Evolutionary conservation across 1,140 invertebrate genomes (phyloP).

Genomic region (Brachionus sp.): DNA sequence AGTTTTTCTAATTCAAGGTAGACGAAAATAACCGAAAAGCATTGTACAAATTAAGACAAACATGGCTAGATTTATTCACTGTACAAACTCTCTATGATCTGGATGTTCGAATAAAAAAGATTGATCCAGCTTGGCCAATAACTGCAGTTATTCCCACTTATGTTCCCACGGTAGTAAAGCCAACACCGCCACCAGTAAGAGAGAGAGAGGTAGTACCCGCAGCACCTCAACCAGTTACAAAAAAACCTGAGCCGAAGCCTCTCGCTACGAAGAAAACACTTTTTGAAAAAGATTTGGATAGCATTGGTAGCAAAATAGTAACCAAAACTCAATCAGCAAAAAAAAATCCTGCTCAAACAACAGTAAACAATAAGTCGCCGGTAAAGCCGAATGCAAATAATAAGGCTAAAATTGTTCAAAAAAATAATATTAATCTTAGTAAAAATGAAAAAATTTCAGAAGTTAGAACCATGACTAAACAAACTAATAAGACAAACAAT

Average conservation of each 20-base stretch:
- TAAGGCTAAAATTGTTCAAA: not conserved
- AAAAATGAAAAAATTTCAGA: not conserved
- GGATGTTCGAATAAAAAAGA: not conserved
- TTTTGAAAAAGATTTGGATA: not conserved
- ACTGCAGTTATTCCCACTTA: constrained; percentile 15
- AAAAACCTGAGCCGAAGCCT: not conserved
- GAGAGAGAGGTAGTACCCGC: not conserved
- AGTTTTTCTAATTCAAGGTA: constrained; percentile 33
- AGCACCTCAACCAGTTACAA: not conserved
- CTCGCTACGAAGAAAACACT: not conserved
- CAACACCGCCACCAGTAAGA: not conserved
- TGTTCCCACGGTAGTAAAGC: not conserved
- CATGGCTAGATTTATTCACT: constrained; percentile 8
- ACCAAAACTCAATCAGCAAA: not conserved
- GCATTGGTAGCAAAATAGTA: not conserved
- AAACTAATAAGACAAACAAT: not conserved
- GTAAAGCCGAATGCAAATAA: not conserved
- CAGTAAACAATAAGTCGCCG: not conserved
- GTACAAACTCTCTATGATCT: constrained; percentile 8
- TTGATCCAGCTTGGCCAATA: constrained; percentile 45
- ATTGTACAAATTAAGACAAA: constrained; percentile 42
- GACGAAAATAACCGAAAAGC: constrained; percentile 30
- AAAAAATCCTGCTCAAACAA: not conserved
- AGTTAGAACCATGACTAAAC: not conserved
- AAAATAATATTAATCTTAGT: not conserved